phyloP scores from a whole-genome alignment of 2,888 invertebrate species.

The Drosophila percnosoma region DNA sequence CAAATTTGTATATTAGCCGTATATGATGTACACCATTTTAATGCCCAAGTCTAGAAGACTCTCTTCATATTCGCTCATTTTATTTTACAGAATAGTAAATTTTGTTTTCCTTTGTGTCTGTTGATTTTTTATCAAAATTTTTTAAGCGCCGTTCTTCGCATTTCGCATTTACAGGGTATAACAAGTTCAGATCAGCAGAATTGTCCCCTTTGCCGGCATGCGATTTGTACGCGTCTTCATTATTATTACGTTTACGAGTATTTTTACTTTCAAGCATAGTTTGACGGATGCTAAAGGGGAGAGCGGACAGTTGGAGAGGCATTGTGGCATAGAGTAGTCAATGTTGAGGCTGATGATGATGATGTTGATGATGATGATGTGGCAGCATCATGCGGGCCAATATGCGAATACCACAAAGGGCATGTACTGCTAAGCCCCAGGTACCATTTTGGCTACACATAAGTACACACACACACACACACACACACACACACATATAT shows the following conservation, averaged over 20 bases:
- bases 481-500: too few species aligned
- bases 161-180: not conserved
- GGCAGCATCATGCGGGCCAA: slow-evolving; percentile 21
- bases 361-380: not conserved
- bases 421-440: slow-evolving; percentile 15
- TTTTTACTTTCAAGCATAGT: slow-evolving; percentile 22
- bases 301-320: not conserved
- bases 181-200: not conserved
- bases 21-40: not conserved
- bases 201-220: not conserved
- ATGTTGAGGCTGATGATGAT: slow-evolving; percentile 3
- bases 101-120: not conserved
- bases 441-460: slow-evolving; percentile 3
- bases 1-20: not conserved
- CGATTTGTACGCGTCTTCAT: slow-evolving; percentile 16
- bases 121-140: not conserved
- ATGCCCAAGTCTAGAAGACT: not conserved
- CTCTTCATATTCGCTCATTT: not conserved
- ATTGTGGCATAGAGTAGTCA: slow-evolving; percentile 7
- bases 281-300: not conserved
- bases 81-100: not conserved
- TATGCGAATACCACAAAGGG: slow-evolving; percentile 16
- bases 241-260: slow-evolving; percentile 18
- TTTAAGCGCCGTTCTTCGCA: not conserved
- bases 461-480: not conserved